These are phyloP conservation scores for Octonoba sinensis DNA, from an alignment of 2,888 invertebrate genomes.

Conservation along the genomic window DNA sequence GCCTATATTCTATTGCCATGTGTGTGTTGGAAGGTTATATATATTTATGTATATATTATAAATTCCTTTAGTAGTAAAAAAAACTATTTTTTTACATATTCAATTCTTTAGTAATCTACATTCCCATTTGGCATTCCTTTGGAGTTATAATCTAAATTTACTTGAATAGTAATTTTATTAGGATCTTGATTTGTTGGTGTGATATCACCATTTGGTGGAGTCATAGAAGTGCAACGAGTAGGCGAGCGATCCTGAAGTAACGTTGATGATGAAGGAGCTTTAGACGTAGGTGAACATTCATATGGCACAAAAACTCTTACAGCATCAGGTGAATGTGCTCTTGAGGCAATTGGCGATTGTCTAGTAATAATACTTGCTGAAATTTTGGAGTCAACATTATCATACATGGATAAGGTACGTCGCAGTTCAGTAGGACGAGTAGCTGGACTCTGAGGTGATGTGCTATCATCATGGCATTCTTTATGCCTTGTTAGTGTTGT, in stretches of 20 bases:
- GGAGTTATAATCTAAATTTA: constrained; percentile 69
- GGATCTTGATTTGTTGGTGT: constrained; percentile 72
- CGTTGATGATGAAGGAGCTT: constrained; percentile 56
- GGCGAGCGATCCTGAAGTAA: constrained; percentile 52
- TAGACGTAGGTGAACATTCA: constrained; percentile 67
- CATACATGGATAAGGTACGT: constrained; percentile 66
- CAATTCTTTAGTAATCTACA: constrained; percentile 43
- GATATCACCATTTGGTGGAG: constrained; percentile 62
- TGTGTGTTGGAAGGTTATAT: constrained; percentile 47
- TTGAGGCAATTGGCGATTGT: constrained; percentile 78
- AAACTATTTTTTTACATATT: constrained; percentile 28
- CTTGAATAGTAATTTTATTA: constrained; percentile 82
- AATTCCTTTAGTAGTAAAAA: constrained; percentile 53
- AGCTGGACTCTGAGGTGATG: constrained; percentile 46
- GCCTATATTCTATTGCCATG: constrained; percentile 26
- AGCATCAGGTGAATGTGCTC: constrained; percentile 82
- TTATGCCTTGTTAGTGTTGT: constrained; percentile 66
- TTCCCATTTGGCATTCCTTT: constrained; percentile 43
- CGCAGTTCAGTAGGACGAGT: constrained; percentile 57
- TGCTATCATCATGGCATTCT: constrained; percentile 54
- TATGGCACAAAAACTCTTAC: constrained; percentile 86
- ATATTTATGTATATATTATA: constrained; percentile 30
- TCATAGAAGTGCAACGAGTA: constrained; percentile 51
- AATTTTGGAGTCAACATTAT: constrained; percentile 65
- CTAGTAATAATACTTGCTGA: constrained; percentile 62